These are phyloP conservation scores for Spialia ferax DNA, from an alignment of 2,888 invertebrate species.

Conservation along the genomic window DNA sequence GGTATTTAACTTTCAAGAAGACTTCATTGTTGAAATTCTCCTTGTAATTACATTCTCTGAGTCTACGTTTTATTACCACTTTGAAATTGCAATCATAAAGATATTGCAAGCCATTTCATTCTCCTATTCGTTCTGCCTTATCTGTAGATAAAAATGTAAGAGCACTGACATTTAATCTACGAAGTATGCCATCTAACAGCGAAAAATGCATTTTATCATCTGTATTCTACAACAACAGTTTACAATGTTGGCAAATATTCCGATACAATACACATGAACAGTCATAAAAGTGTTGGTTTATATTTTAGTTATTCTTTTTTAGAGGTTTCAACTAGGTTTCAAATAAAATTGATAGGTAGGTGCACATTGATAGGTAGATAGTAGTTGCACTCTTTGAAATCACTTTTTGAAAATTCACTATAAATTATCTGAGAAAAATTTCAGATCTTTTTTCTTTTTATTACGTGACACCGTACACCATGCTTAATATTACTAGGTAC, in stretches of 20 bases:
- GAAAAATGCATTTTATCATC: constrained; percentile 14
- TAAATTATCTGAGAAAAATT: too few relatives aligned
- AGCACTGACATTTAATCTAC: constrained; percentile 26
- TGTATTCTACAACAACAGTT: background rate
- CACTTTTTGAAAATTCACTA: too few relatives aligned
- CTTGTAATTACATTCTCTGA: constrained; percentile 39
- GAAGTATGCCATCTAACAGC: constrained; percentile 5
- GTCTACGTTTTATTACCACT: constrained; percentile 31
- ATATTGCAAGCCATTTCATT: constrained; percentile 37
- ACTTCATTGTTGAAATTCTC: constrained; percentile 32
- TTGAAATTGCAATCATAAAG: constrained; percentile 39
- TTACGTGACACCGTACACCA: too few relatives aligned
- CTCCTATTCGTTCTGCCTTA: constrained; percentile 33
- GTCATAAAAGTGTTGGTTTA: background rate
- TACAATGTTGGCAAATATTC: constrained; percentile 4
- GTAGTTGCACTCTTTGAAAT: too few relatives aligned
- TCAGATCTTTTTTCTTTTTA: too few relatives aligned
- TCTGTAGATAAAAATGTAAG: constrained; percentile 32
- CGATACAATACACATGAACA: background rate
- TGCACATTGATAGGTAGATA: too few relatives aligned
- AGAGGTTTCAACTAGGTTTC: too few relatives aligned
- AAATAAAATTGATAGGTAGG: too few relatives aligned
- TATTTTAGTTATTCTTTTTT: background rate
- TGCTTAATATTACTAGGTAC: too few relatives aligned
- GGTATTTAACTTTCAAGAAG: constrained; percentile 18